phyloP scores from a whole-genome alignment of 2,113 vertebrate genomes.

The Pelobates fuscus region DNA sequence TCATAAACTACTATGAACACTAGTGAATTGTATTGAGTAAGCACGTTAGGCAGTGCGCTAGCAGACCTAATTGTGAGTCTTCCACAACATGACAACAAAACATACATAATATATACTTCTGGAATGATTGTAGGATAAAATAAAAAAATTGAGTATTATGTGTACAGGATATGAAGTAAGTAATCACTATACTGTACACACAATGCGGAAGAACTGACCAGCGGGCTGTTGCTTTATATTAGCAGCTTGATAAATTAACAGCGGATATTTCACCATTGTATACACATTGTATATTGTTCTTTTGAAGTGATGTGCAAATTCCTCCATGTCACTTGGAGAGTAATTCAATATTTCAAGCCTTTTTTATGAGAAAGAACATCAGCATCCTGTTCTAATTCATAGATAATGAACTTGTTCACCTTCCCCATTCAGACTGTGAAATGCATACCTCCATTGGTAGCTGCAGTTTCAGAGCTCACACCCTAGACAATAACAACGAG shows the following conservation, averaged over 20 bases:
- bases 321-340: neutral
- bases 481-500: conserved; percentile 11
- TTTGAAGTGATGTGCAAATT: neutral
- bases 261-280: neutral
- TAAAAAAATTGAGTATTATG: too few relatives aligned
- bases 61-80: too few relatives aligned
- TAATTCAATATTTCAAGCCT: conserved; percentile 1
- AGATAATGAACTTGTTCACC: neutral
- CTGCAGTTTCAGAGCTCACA: conserved; percentile 23
- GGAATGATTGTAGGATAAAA: too few relatives aligned
- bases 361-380: neutral
- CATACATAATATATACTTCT: too few relatives aligned
- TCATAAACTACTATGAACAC: too few relatives aligned
- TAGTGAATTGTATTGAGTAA: too few relatives aligned
- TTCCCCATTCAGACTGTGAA: neutral
- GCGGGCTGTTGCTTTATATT: neutral
- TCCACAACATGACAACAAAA: too few relatives aligned
- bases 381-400: neutral
- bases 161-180: too few relatives aligned
- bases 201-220: too few relatives aligned
- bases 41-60: too few relatives aligned
- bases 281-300: neutral
- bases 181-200: too few relatives aligned
- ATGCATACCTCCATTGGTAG: neutral
- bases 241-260: neutral